Conservation (phyloP, 2,113 vertebrate genomes). For the Lichenostomus cassidix region DNA sequence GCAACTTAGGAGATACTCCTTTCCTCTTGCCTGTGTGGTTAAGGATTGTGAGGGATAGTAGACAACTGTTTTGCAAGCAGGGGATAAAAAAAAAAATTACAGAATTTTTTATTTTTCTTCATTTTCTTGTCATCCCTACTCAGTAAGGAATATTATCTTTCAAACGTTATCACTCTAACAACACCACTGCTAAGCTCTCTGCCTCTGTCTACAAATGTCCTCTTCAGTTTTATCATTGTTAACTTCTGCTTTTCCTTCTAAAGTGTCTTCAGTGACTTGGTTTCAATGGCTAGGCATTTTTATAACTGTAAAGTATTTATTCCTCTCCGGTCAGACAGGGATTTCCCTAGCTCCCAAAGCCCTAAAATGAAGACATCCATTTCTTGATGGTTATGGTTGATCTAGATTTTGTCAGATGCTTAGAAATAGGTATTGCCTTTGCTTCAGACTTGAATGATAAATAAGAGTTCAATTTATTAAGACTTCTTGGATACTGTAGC, state of each 20-base stretch:
- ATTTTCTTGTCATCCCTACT: neutral
- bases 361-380: neutral
- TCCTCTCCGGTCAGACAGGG: neutral
- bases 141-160: neutral
- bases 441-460: neutral
- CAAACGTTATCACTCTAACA: neutral
- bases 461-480: neutral
- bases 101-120: neutral
- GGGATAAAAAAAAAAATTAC: neutral
- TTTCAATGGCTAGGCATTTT: neutral
- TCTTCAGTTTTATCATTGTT: neutral
- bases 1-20: rapidly evolving
- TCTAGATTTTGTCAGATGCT: neutral
- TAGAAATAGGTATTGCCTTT: neutral
- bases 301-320: neutral
- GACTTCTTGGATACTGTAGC: neutral
- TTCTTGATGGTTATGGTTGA: neutral
- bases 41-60: neutral
- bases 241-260: neutral
- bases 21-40: neutral
- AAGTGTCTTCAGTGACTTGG: neutral
- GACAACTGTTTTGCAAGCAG: neutral
- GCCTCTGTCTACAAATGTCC: neutral
- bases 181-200: neutral
- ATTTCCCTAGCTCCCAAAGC: neutral